Evolutionary conservation across 2,888 invertebrate species (phyloP).

Genomic region (Nowickia ferox): DNA sequence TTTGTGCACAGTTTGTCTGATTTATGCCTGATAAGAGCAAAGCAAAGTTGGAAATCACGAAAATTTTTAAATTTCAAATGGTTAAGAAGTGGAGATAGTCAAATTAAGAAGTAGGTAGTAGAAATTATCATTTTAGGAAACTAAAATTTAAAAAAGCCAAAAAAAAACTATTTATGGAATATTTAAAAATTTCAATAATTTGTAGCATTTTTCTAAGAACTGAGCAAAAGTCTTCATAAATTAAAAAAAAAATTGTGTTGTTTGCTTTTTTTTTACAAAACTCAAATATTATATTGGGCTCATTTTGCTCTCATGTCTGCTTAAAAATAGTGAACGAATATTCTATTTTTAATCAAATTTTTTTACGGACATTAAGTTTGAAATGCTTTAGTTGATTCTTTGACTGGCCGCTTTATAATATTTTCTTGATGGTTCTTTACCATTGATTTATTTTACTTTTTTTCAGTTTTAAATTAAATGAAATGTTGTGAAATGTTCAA

Average conservation of each 20-base stretch:
- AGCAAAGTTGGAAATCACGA: too few species aligned
- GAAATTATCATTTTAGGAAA: too few species aligned
- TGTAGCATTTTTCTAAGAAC: constrained; percentile 9
- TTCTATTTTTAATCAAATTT: constrained; percentile 77
- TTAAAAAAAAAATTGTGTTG: constrained; percentile 30
- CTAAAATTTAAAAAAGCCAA: neutral
- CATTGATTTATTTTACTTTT: constrained; percentile 61
- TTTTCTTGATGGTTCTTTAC: constrained; percentile 52
- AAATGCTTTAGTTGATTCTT: constrained; percentile 23
- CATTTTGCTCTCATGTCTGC: constrained; percentile 46
- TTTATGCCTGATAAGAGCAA: too few species aligned
- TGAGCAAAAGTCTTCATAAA: constrained; percentile 18
- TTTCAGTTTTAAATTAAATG: constrained; percentile 52
- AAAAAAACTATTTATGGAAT: neutral
- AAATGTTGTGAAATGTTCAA: constrained; percentile 36
- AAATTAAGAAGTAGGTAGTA: too few species aligned
- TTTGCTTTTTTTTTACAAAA: constrained; percentile 30
- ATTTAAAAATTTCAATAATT: constrained; percentile 18
- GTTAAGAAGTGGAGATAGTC: too few species aligned
- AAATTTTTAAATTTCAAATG: too few species aligned
- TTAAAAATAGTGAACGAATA: constrained; percentile 78
- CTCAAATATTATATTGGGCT: constrained; percentile 47
- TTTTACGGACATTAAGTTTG: constrained; percentile 50
- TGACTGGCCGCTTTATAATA: constrained; percentile 37
- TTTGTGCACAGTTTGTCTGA: too few species aligned